Conservation (phyloP, 2,797 vertebrate genomes). For the Malacoctenus gilli region DNA sequence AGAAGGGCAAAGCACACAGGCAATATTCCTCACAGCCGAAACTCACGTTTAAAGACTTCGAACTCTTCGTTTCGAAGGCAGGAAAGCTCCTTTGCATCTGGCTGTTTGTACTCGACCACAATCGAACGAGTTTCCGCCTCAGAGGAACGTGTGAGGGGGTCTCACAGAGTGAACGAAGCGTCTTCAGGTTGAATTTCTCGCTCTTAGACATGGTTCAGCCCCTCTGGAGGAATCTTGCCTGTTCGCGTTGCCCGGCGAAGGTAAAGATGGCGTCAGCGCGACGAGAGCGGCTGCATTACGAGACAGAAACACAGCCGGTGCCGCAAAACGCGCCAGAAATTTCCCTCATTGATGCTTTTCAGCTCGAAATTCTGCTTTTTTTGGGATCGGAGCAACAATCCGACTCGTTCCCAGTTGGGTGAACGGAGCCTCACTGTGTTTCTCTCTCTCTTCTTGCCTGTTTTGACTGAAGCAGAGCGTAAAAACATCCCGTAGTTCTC, state of each 20-base stretch:
- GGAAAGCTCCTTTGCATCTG: neutral
- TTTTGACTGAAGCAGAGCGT: neutral
- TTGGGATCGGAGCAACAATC: too few relatives aligned
- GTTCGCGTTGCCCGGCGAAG: slow-evolving; percentile 43
- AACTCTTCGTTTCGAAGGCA: neutral
- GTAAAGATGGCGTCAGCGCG: slow-evolving; percentile 24
- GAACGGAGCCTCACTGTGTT: slow-evolving; percentile 56
- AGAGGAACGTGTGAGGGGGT: too few relatives aligned
- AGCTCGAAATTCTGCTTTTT: too few relatives aligned
- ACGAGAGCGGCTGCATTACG: slow-evolving; percentile 33
- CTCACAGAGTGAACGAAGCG: too few relatives aligned
- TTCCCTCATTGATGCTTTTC: neutral
- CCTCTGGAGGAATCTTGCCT: slow-evolving; percentile 31
- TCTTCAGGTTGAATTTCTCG: too few relatives aligned
- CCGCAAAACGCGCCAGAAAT: slow-evolving; percentile 6
- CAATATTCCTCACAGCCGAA: slow-evolving; percentile 35
- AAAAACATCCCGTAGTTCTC: slow-evolving; percentile 18
- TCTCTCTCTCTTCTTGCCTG: slow-evolving; percentile 50
- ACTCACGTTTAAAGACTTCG: neutral
- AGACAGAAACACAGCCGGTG: slow-evolving; percentile 65
- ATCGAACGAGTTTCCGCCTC: too few relatives aligned
- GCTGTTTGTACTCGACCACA: neutral
- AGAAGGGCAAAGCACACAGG: slow-evolving; percentile 40
- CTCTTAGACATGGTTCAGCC: neutral
- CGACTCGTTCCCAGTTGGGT: slow-evolving; percentile 10